Evolutionary conservation across 1,140 invertebrate genomes (phyloP), one percentile per base, ranked within the genome.

Genomic region (Oryzaephilus surinamensis): DNA sequence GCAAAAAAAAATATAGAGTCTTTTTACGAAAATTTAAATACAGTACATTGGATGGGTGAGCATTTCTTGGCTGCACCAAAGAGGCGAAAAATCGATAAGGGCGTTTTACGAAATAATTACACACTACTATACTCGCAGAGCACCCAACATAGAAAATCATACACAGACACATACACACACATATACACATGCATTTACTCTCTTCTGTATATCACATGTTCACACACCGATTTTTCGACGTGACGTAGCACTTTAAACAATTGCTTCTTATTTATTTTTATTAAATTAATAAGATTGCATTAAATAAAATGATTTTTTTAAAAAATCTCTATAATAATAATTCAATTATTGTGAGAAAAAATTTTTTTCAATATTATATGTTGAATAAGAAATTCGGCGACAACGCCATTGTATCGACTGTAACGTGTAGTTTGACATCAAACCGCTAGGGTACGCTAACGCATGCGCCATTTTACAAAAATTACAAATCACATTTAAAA

Each of bases 401-500:
- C 46, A 58, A 53, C 58, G 57, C 58, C 58, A 61, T 61, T 61
- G 50, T 55, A 61, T 61, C 51, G 51, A 56, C 58, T 56, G 58
- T 52, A 46, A 43, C 37, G 29, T 32, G 27, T 28, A 42, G 43
- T 53, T 54, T 37, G 51, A 54, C 51, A 49, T 13, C 12, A 45
- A 43, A 34, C 48, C 50, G 47, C 51, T 42, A 53, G 52, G 50
- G 45, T 46, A 29, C 38, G 32, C 32, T 31, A 35, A 26, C 30
- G 20, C 38, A 37, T 36, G 27, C 32, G 33, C 34, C 36, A 11
- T 24, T 24, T 10, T 24, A n/a, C n/a, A n/a, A n/a, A n/a, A n/a
- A n/a, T n/a, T n/a, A n/a, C n/a, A n/a, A n/a, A n/a, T n/a, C n/a
- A n/a, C n/a, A n/a, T n/a, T n/a, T n/a, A n/a, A n/a, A n/a, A n/a